Conservation (phyloP, 92 coral and sea anemone species). For the Desmophyllum pertusum region DNA sequence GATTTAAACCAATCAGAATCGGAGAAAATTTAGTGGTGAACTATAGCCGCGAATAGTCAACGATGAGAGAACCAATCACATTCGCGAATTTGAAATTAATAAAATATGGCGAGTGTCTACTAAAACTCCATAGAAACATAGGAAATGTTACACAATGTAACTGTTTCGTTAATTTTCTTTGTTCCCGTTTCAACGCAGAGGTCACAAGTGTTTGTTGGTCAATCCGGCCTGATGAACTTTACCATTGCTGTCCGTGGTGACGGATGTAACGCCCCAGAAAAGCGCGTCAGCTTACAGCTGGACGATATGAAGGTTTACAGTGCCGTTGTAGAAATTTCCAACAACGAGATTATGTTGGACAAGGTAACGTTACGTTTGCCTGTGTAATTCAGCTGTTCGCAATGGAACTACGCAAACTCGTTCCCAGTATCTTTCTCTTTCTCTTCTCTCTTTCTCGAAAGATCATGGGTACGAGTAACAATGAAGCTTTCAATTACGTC, state of each 20-base stretch:
- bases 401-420: neutral
- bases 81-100: no score
- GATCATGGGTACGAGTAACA: neutral
- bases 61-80: no score
- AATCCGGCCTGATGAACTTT: conserved; percentile 64
- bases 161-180: neutral
- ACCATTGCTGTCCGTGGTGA: conserved; percentile 37
- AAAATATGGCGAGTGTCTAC: no score
- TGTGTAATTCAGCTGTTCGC: neutral
- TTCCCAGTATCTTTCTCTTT: neutral
- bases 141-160: no score
- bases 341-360: conserved; percentile 43
- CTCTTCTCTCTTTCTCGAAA: neutral
- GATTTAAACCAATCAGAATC: no score
- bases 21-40: no score
- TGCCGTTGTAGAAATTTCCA: conserved; percentile 57
- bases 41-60: no score
- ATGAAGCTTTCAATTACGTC: neutral
- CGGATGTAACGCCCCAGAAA: conserved; percentile 52
- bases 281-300: conserved; percentile 34
- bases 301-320: conserved; percentile 68
- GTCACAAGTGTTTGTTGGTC: conserved; percentile 66
- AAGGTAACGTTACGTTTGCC: conserved; percentile 38
- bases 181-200: conserved; percentile 35
- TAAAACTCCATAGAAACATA: no score